Conservation (phyloP, 2,888 invertebrate species). For the Caenorhabditis sp. region DNA sequence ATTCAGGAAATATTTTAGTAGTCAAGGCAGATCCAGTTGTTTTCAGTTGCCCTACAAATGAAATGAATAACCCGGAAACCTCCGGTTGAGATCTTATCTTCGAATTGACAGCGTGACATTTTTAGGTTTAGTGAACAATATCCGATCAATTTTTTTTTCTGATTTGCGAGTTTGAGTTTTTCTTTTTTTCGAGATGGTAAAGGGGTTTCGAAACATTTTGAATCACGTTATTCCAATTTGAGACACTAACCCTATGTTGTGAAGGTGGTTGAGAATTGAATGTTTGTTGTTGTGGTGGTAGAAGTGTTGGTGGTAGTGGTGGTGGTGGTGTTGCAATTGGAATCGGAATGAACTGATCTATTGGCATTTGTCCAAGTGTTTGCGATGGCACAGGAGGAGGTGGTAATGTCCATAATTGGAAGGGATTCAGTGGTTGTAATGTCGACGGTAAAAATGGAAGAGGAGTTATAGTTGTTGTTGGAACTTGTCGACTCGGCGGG, state of each 20-base stretch:
- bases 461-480: slow-evolving; percentile 8
- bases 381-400: slow-evolving; percentile 12
- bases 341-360: slow-evolving; percentile 31
- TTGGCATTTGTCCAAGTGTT: background rate
- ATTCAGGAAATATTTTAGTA: too few species aligned
- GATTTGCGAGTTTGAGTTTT: too few species aligned
- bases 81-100: too few species aligned
- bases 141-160: too few species aligned
- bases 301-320: background rate
- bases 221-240: too few species aligned
- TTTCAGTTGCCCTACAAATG: too few species aligned
- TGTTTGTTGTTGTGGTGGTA: background rate
- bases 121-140: too few species aligned
- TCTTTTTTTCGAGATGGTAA: too few species aligned
- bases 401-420: slow-evolving; percentile 18
- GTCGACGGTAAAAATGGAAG: slow-evolving; percentile 36
- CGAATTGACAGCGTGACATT: too few species aligned
- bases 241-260: background rate
- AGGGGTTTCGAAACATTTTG: too few species aligned
- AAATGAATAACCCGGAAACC: too few species aligned
- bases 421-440: background rate
- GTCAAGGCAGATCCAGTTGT: too few species aligned
- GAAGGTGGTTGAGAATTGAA: background rate
- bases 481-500: slow-evolving; percentile 22
- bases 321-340: slow-evolving; percentile 15